phyloP scores from a whole-genome alignment of 2,113 vertebrate species.

The Laticauda laticaudata region DNA sequence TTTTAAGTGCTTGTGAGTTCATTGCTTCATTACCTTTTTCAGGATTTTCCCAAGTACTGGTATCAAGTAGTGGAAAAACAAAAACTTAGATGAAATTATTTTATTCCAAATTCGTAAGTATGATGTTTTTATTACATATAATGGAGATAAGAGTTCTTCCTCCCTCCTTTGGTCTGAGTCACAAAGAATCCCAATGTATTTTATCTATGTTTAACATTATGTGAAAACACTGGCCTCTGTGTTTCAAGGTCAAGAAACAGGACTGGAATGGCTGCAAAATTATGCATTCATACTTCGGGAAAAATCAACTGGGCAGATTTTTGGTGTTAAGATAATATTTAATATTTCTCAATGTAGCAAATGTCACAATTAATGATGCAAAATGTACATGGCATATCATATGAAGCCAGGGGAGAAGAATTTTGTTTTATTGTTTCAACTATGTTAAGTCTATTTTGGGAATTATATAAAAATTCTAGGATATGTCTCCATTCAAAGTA shows the following conservation, averaged over 20 bases:
- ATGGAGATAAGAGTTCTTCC: not conserved
- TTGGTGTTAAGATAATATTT: not conserved
- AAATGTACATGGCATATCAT: not conserved
- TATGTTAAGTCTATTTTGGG: not conserved
- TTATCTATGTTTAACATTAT: not conserved
- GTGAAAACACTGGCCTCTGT: not conserved
- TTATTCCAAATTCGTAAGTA: not conserved
- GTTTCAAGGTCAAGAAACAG: not conserved
- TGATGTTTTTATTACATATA: not conserved
- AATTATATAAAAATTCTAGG: not conserved
- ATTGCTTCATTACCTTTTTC: not conserved
- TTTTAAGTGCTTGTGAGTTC: not conserved
- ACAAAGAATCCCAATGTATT: not conserved
- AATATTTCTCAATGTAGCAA: not conserved
- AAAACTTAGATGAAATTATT: not conserved
- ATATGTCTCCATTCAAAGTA: not conserved
- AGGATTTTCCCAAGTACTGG: not conserved
- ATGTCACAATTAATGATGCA: not conserved
- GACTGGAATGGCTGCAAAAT: not conserved
- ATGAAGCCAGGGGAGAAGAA: not conserved
- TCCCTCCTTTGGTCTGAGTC: not conserved
- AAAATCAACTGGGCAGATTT: fast-evolving
- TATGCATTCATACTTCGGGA: not conserved
- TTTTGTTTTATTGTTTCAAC: not conserved
- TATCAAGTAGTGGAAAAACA: not conserved